Conservation (phyloP, 2,113 vertebrate species). For the Aspiorhynchus laticeps region DNA sequence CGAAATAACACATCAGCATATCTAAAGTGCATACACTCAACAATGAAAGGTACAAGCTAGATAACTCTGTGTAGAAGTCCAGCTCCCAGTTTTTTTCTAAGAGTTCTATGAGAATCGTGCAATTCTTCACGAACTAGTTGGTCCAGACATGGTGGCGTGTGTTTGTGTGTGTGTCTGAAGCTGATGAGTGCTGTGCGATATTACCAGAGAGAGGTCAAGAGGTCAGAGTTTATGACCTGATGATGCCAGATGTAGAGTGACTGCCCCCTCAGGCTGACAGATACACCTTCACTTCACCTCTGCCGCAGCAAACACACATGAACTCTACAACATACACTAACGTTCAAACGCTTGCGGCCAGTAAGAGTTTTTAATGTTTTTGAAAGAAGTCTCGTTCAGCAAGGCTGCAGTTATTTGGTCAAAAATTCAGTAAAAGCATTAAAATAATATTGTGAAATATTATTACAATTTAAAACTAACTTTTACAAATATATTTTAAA, state of each 20-base stretch:
- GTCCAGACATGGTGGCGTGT: slow-evolving; percentile 8
- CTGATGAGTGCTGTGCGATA: slow-evolving; percentile 37
- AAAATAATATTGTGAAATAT: background rate
- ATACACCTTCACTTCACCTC: slow-evolving; percentile 43
- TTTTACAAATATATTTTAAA: background rate
- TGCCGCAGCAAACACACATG: background rate
- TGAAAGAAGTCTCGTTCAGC: background rate
- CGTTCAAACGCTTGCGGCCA: background rate
- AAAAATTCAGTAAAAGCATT: too few relatives aligned
- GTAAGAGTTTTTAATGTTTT: background rate
- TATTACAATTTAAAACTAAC: background rate
- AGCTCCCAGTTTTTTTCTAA: too few relatives aligned
- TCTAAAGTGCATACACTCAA: background rate
- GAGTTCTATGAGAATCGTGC: background rate
- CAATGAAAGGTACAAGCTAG: background rate
- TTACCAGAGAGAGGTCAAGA: slow-evolving; percentile 6
- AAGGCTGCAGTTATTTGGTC: too few relatives aligned
- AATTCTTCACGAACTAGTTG: background rate
- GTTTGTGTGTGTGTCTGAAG: slow-evolving; percentile 10
- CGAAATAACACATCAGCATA: background rate
- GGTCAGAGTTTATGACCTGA: slow-evolving; percentile 48
- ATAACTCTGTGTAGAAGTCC: background rate
- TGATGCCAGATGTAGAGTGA: slow-evolving; percentile 51
- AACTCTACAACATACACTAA: slow-evolving; percentile 2
- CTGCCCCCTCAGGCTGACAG: slow-evolving; percentile 48